phyloP scores from a whole-genome alignment of 2,113 vertebrate species.

The Indri indri region DNA sequence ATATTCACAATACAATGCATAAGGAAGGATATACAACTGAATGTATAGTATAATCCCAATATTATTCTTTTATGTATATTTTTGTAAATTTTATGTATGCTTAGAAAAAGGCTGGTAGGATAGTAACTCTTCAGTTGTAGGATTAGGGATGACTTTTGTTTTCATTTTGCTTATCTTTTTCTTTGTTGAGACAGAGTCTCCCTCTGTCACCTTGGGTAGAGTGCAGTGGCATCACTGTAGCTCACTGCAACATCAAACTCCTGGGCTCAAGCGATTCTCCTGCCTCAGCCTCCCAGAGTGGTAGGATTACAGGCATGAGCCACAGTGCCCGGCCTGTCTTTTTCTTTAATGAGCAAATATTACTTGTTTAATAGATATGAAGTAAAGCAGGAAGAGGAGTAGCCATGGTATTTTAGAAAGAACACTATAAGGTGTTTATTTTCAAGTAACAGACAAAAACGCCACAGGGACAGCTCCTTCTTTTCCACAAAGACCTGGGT shows the following conservation, averaged over 20 bases:
- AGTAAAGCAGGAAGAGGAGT: neutral
- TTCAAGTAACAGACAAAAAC: neutral
- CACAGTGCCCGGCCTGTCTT: neutral
- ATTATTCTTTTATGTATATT: neutral
- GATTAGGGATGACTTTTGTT: neutral
- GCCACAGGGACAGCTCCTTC: neutral
- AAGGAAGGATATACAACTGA: neutral
- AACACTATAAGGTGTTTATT: neutral
- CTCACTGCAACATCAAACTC: neutral
- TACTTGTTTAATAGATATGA: neutral
- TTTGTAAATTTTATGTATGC: neutral
- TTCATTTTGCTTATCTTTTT: neutral
- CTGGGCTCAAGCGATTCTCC: neutral
- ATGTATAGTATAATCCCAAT: neutral
- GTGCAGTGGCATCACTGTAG: neutral
- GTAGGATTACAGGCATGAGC: neutral
- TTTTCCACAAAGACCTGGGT: neutral
- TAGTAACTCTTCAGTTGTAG: neutral
- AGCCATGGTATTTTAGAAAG: neutral
- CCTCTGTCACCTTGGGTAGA: neutral
- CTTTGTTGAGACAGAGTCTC: neutral
- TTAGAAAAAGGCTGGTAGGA: neutral
- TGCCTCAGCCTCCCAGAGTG: neutral
- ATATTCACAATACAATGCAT: neutral
- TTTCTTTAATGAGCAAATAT: neutral